A percentile compares a stretch with the other conserved stretches of the same genome.
phyloP scores from a whole-genome alignment of 2,113 vertebrate species.

The Pluvianellus socialis region DNA sequence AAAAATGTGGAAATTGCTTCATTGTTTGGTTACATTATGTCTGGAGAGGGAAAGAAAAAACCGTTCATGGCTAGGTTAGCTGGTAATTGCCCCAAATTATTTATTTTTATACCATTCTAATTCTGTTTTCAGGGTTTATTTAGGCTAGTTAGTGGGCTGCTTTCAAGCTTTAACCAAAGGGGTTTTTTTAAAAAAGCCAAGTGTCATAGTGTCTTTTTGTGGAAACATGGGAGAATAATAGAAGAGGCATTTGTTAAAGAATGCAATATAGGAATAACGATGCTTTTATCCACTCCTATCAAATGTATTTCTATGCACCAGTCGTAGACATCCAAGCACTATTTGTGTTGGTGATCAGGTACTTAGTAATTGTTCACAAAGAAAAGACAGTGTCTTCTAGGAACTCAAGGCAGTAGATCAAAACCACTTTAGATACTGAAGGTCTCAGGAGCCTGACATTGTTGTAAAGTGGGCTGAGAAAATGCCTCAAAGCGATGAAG shows the following conservation, averaged over 20 bases:
- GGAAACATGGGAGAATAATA: neutral
- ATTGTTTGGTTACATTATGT: constrained; percentile 59
- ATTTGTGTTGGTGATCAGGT: neutral
- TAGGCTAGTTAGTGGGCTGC: constrained; percentile 11
- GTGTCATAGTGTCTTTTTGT: constrained; percentile 23
- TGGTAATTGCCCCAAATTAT: constrained; percentile 60
- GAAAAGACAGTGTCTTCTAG: neutral
- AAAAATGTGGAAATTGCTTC: constrained; percentile 33
- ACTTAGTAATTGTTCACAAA: neutral
- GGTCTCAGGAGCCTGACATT: neutral
- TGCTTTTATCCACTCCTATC: neutral
- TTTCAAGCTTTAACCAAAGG: constrained; percentile 49
- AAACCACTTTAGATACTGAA: neutral
- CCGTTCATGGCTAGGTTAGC: constrained; percentile 21
- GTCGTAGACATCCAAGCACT: neutral
- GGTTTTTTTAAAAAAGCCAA: constrained; percentile 23
- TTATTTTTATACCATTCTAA: constrained; percentile 58
- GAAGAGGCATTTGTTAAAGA: neutral
- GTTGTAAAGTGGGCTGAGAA: neutral
- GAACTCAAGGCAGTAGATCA: neutral
- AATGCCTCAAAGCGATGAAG: neutral
- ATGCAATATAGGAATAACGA: neutral
- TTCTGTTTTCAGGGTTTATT: constrained; percentile 62
- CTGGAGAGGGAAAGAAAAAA: constrained; percentile 40
- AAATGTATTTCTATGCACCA: neutral